Conservation (phyloP, 2,797 vertebrate genomes). For the Chrysocyon brachyurus region DNA sequence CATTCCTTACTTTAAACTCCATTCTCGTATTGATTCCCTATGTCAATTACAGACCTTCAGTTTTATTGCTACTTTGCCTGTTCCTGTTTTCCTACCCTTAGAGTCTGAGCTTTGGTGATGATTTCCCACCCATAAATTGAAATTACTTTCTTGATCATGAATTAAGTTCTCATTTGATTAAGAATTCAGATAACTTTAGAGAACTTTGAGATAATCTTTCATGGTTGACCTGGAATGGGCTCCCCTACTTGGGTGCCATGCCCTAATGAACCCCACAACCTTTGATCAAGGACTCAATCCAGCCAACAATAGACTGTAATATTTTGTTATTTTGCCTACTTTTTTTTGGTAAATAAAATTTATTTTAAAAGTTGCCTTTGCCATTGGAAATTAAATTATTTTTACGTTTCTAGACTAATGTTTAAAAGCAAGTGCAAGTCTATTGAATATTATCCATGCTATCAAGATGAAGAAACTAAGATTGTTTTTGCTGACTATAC, state of each 20-base stretch:
- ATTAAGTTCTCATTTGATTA: background rate
- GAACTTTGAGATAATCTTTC: background rate
- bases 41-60: background rate
- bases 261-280: rapidly evolving
- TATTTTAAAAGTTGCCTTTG: conserved; percentile 41
- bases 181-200: background rate
- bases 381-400: background rate
- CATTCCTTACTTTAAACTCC: background rate
- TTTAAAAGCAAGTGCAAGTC: conserved; percentile 90
- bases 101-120: background rate
- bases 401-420: conserved; percentile 89
- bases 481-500: conserved; percentile 91
- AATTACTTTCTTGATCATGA: background rate
- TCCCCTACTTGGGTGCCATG: background rate
- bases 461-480: conserved; percentile 92
- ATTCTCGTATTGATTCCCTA: background rate
- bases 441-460: conserved; percentile 90
- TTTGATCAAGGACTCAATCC: background rate
- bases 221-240: background rate
- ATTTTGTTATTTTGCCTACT: background rate
- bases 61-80: background rate
- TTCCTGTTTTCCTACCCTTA: background rate
- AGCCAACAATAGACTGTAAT: background rate
- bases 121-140: background rate
- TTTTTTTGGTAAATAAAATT: background rate